A percentile compares a stretch with the other conserved stretches of the same genome.
Evolutionary conservation across 2,113 vertebrate species (phyloP).

Genomic region (Gobiocypris rarus): DNA sequence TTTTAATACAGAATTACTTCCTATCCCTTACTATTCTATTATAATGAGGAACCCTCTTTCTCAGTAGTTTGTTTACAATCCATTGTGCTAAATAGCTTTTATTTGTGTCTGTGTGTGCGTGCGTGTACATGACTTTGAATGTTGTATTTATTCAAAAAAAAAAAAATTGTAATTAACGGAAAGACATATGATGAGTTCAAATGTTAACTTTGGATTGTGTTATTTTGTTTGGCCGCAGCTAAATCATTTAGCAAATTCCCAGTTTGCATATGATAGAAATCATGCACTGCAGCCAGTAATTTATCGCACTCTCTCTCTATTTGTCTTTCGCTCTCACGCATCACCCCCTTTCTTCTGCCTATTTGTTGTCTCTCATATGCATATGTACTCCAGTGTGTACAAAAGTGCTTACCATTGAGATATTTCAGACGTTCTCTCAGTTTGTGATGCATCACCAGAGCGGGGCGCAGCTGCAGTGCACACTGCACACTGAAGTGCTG

Average conservation of each 20-base stretch:
- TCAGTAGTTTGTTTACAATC: conserved; percentile 29
- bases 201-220: conserved; percentile 33
- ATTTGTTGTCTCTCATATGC: conserved; percentile 45
- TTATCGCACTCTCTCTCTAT: not conserved
- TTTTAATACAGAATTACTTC: conserved; percentile 2
- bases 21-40: not conserved
- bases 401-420: conserved; percentile 50
- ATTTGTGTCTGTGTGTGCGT: conserved; percentile 17
- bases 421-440: conserved; percentile 23
- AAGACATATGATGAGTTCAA: conserved; percentile 39
- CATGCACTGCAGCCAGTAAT: not conserved
- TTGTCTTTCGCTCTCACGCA: conserved; percentile 19
- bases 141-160: conserved; percentile 32
- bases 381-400: conserved; percentile 25
- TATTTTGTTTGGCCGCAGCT: conserved; percentile 31
- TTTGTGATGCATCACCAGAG: conserved; percentile 41
- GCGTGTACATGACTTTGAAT: not conserved
- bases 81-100: not conserved
- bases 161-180: conserved; percentile 24
- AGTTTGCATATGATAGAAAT: conserved; percentile 23
- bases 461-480: conserved; percentile 16
- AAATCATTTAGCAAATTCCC: conserved; percentile 45
- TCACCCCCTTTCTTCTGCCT: not conserved
- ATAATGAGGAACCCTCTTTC: conserved; percentile 26
- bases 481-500: not conserved